Base-by-base conservation (phyloP, 1,140 invertebrate species). In the Harpegnathos saltator region DNA sequence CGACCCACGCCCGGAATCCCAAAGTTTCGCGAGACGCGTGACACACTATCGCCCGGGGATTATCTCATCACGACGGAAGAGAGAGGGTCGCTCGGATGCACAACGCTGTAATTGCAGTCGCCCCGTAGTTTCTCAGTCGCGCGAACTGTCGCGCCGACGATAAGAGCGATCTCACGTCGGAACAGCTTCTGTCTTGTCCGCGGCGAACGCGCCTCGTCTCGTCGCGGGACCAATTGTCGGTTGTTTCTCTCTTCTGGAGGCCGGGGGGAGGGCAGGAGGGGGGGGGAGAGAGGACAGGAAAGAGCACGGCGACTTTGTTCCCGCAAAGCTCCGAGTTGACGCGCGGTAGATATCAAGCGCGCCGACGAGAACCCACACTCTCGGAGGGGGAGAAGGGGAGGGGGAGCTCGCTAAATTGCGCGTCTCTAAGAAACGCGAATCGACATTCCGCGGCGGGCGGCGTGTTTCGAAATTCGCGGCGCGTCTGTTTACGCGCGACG, bases 1-100 rank as follows among this genome's bases (percentile, higher is more conserved):
- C 62, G 15, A 66, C 19, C 48, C 61, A 62, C 50, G 74, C 74
- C 26, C 19, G 48, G 74, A 77, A 77, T 77, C 29, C 62, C 62
- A 24, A 77, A 54, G 74, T 66, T 77, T 66, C 62, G 52, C 69
- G 59, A 63, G 14, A 9, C 26, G 61, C 59, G 29, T 52, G 38
- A 59, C 44, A 19, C 19, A 24, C 59, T 24, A 26, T 29, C 44
- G 72, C 17, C 24, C 72, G 17, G 38, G 12, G 17, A 52, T 65
- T 77, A 77, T 77, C 61, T 56, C 62, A 15, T 56, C 59, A 44
- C 38, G 11, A 44, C 38, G 7, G 38, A 11, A 44, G 38, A 11
- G 17, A 24, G 44, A 66, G 29, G 54, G 54, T 38, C 7, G 11
- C 62, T 62, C 38, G 38, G 72, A 66, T 9, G n/a, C 38, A 29